A percentile compares a stretch with the other conserved stretches of the same genome.
Evolutionary conservation across 2,113 vertebrate species (phyloP).

Genomic region (Zosterops japonicus): DNA sequence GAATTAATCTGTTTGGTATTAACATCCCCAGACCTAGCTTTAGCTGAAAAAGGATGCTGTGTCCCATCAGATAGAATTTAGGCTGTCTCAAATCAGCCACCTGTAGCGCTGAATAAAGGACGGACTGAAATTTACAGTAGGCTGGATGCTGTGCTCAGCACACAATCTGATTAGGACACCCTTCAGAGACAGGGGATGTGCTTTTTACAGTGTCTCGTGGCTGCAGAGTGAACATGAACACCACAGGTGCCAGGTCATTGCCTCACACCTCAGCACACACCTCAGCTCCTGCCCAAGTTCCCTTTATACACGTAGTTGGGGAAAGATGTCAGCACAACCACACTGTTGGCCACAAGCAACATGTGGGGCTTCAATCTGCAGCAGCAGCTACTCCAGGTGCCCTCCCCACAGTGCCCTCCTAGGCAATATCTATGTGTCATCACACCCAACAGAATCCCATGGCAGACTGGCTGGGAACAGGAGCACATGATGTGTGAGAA

Average conservation of each 20-base stretch:
- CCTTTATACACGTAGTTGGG: rapidly evolving
- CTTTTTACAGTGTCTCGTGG: background rate
- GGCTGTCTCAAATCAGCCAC: background rate
- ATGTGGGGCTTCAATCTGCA: background rate
- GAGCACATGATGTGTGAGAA: background rate
- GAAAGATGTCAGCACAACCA: background rate
- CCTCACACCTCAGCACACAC: background rate
- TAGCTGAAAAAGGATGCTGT: background rate
- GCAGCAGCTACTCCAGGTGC: rapidly evolving
- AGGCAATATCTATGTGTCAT: background rate
- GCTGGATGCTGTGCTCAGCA: background rate
- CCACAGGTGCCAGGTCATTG: rapidly evolving
- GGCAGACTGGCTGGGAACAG: background rate
- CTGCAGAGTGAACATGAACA: background rate
- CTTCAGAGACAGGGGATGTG: rapidly evolving
- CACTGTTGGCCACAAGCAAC: background rate
- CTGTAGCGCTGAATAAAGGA: background rate
- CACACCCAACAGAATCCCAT: background rate
- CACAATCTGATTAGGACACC: background rate
- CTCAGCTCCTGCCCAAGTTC: background rate
- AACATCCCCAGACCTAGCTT: background rate
- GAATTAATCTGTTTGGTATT: slow-evolving; percentile 32
- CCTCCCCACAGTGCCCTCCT: background rate
- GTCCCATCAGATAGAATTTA: slow-evolving; percentile 10
- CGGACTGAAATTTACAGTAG: background rate